phyloP scores from a whole-genome alignment of 2,113 vertebrate species.

The Nymphicus hollandicus region DNA sequence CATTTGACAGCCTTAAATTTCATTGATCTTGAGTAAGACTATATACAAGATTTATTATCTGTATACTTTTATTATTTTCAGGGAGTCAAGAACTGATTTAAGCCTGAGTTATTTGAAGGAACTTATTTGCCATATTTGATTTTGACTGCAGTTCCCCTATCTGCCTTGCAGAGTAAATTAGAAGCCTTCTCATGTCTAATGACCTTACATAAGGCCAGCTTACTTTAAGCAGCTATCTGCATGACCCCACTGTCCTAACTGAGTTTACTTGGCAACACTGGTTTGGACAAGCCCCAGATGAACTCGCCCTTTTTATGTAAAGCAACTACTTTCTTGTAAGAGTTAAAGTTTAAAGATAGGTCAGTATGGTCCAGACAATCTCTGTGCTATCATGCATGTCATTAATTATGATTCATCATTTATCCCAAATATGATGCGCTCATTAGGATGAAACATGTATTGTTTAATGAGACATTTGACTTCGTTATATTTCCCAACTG shows the following conservation, averaged over 20 bases:
- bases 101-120: neutral
- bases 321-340: neutral
- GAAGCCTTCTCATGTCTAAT: neutral
- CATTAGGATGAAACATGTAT: neutral
- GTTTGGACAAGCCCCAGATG: neutral
- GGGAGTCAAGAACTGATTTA: neutral
- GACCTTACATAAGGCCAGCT: neutral
- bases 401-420: constrained; percentile 6
- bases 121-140: neutral
- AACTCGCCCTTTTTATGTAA: neutral
- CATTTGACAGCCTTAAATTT: neutral
- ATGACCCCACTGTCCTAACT: neutral
- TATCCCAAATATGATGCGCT: neutral
- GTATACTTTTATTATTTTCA: neutral
- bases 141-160: neutral
- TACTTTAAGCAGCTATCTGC: neutral
- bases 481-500: constrained; percentile 37
- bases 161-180: neutral
- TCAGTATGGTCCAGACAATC: neutral
- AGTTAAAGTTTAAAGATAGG: constrained; percentile 7
- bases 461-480: constrained; percentile 45
- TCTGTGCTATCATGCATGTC: neutral
- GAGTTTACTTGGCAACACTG: neutral
- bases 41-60: neutral
- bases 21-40: neutral